These are phyloP conservation scores for Drosophila nigrodunni DNA, from an alignment of 1,140 invertebrate species.

Conservation along the genomic window DNA sequence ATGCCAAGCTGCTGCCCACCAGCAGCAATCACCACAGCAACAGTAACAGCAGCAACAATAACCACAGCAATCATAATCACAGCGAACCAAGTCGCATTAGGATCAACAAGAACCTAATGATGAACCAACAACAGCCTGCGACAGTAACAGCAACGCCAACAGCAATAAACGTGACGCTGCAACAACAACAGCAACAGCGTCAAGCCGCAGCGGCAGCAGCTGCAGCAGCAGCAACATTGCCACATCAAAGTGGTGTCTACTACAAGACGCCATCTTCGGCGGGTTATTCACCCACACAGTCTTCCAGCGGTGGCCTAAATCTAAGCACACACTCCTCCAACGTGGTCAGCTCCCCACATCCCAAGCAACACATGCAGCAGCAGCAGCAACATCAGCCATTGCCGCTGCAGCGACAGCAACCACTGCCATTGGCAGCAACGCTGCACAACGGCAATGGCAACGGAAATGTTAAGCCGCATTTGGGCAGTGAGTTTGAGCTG, in stretches of 20 bases:
- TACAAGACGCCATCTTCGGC: constrained; percentile 57
- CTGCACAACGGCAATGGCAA: constrained; percentile 46
- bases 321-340: constrained; percentile 76
- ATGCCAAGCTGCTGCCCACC: constrained; percentile 76
- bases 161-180: background rate
- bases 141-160: constrained; percentile 29
- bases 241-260: constrained; percentile 46
- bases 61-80: constrained; percentile 50
- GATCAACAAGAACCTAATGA: constrained; percentile 83
- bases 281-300: constrained; percentile 73
- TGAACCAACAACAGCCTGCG: constrained; percentile 50
- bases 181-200: constrained; percentile 35
- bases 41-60: constrained; percentile 18
- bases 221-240: constrained; percentile 24
- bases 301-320: constrained; percentile 79
- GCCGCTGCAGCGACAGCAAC: constrained; percentile 21
- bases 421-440: background rate
- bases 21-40: constrained; percentile 42
- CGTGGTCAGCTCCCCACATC: constrained; percentile 64
- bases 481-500: constrained; percentile 87
- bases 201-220: constrained; percentile 21
- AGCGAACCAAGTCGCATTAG: constrained; percentile 77
- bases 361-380: constrained; percentile 36
- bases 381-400: constrained; percentile 19
- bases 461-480: constrained; percentile 60